These are phyloP conservation scores for Enhydra lutris DNA, from an alignment of 2,113 vertebrate genomes.

Conservation along the genomic window DNA sequence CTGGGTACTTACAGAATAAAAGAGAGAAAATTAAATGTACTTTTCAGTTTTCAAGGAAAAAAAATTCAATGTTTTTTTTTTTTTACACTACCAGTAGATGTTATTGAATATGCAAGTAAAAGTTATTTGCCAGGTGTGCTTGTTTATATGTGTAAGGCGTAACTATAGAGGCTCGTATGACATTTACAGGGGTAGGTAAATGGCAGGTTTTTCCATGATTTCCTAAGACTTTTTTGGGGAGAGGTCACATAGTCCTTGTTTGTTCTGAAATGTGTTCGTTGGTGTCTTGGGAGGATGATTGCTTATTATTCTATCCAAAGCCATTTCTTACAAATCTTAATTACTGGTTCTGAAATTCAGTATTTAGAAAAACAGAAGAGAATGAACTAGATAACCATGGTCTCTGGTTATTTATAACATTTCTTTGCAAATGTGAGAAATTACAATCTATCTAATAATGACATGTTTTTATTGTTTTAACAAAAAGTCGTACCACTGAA, in stretches of 20 bases:
- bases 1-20: neutral
- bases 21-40: neutral
- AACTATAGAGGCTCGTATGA: neutral
- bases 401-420: neutral
- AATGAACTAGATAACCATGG: neutral
- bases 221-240: neutral
- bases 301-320: neutral
- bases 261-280: neutral
- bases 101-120: neutral
- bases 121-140: neutral
- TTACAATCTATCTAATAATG: neutral
- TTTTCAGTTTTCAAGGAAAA: neutral
- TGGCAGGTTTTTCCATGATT: neutral
- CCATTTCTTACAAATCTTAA: neutral
- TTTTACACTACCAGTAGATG: neutral
- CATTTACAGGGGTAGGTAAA: neutral
- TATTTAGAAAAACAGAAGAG: neutral
- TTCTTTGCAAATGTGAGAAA: constrained; percentile 22
- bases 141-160: neutral
- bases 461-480: neutral
- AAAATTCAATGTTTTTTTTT: neutral
- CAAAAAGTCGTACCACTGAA: neutral
- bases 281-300: neutral
- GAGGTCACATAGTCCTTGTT: neutral
- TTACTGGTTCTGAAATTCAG: neutral